Percentiles rank a stretch among this genome's conserved stretches.
These are phyloP conservation scores for Heliothis subflexa DNA, from an alignment of 1,140 invertebrate species.

Conservation along the genomic window DNA sequence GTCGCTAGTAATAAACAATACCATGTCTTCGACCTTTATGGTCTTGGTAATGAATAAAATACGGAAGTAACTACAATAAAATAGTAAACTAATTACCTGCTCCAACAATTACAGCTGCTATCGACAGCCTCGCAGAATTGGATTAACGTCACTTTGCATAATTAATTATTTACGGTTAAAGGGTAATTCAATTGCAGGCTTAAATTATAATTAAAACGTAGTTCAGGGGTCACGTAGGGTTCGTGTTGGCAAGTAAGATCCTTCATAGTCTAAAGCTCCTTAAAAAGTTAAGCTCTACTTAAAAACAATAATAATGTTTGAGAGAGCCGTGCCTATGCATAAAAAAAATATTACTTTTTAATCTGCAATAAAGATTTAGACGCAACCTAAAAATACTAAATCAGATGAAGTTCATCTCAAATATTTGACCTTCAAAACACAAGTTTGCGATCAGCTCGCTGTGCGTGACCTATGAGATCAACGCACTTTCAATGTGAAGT, in stretches of 20 bases:
- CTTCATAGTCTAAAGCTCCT: no score
- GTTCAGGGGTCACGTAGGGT: no score
- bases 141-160: slow-evolving; percentile 1
- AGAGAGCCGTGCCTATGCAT: neutral
- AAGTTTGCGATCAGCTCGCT: slow-evolving; percentile 48
- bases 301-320: neutral
- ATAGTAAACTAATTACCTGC: slow-evolving; percentile 9
- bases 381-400: neutral
- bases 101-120: slow-evolving; percentile 4
- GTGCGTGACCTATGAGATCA: slow-evolving; percentile 59
- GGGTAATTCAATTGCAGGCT: no score
- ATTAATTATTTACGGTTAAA: neutral
- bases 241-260: no score
- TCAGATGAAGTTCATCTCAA: slow-evolving; percentile 42
- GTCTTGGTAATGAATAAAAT: slow-evolving; percentile 14
- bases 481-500: slow-evolving; percentile 62
- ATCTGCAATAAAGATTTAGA: slow-evolving; percentile 26
- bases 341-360: neutral
- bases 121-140: slow-evolving; percentile 10
- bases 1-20: neutral
- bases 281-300: no score
- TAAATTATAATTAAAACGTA: no score
- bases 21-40: neutral
- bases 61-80: neutral
- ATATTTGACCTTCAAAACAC: slow-evolving; percentile 54